Conservation (phyloP, 1,140 invertebrate species). For the Himalopsyche phryganea region DNA sequence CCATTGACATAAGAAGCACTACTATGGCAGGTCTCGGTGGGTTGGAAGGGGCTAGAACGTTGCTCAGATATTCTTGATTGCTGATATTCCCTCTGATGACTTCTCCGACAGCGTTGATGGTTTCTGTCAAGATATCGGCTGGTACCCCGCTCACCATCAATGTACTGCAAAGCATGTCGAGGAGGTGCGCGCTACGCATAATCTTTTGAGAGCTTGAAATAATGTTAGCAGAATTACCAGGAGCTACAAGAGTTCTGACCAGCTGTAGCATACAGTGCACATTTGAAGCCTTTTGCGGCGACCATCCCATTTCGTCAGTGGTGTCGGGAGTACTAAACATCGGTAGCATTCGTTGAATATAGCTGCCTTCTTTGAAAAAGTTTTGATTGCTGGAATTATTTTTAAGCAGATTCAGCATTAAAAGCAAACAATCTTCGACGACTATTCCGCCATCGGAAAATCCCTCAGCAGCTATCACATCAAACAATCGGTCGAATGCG, state of each 20-base stretch:
- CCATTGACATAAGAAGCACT: slow-evolving; percentile 96
- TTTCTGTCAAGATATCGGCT: slow-evolving; percentile 92
- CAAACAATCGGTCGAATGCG: slow-evolving; percentile 93
- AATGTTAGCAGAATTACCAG: slow-evolving; percentile 74
- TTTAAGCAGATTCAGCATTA: slow-evolving; percentile 90
- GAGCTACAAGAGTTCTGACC: slow-evolving; percentile 84
- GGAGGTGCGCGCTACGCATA: slow-evolving; percentile 78
- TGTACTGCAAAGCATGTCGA: slow-evolving; percentile 82
- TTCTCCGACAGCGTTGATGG: slow-evolving; percentile 93
- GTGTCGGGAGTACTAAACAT: slow-evolving; percentile 80
- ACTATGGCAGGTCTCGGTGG: slow-evolving; percentile 91
- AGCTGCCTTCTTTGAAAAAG: slow-evolving; percentile 96
- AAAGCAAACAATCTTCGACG: slow-evolving; percentile 95
- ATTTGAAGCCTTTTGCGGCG: slow-evolving; percentile 92
- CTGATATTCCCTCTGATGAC: slow-evolving; percentile 84
- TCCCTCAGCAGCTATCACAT: slow-evolving; percentile 90
- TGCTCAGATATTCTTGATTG: slow-evolving; percentile 91
- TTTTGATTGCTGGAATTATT: slow-evolving; percentile 98
- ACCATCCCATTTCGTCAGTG: slow-evolving; percentile 77
- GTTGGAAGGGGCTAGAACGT: slow-evolving; percentile 87
- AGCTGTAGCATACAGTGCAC: slow-evolving; percentile 89
- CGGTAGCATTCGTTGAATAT: slow-evolving; percentile 83
- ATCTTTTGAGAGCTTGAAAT: slow-evolving; percentile 81
- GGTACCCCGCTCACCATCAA: slow-evolving; percentile 96
- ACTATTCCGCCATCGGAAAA: slow-evolving; percentile 94